Evolutionary conservation across 2,888 invertebrate species (phyloP).

Genomic region (Crepidodera aurea): DNA sequence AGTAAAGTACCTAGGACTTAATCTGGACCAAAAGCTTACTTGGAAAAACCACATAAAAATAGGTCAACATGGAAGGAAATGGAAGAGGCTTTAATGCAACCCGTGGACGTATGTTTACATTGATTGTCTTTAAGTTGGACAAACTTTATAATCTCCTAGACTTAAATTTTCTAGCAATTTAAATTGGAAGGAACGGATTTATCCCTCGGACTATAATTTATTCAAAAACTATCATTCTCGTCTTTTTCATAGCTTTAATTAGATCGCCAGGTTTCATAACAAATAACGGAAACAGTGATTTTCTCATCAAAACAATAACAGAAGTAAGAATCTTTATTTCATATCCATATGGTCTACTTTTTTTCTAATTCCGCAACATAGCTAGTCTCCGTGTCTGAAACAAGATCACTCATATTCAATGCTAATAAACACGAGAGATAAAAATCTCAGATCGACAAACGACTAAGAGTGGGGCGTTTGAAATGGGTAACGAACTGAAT

Average conservation of each 20-base stretch:
- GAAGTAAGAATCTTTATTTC: constrained; percentile 30
- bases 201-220: constrained; percentile 21
- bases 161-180: too few species aligned
- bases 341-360: constrained; percentile 46
- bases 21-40: too few species aligned
- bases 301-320: constrained; percentile 41
- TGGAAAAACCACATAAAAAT: too few species aligned
- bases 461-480: background rate
- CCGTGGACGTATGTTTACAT: too few species aligned
- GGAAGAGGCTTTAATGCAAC: too few species aligned
- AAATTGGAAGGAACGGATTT: too few species aligned
- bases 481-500: background rate
- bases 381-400: constrained; percentile 49
- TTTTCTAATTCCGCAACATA: constrained; percentile 44
- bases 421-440: constrained; percentile 50
- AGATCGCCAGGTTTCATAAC: constrained; percentile 43
- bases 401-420: constrained; percentile 52
- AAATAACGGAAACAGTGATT: constrained; percentile 45
- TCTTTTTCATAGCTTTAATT: constrained; percentile 35
- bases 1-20: too few species aligned
- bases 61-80: too few species aligned
- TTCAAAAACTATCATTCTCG: constrained; percentile 30
- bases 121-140: too few species aligned
- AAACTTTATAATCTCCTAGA: too few species aligned
- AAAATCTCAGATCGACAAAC: constrained; percentile 18